Conservation (phyloP, 2,797 vertebrate species). For the Siniperca scherzeri region DNA sequence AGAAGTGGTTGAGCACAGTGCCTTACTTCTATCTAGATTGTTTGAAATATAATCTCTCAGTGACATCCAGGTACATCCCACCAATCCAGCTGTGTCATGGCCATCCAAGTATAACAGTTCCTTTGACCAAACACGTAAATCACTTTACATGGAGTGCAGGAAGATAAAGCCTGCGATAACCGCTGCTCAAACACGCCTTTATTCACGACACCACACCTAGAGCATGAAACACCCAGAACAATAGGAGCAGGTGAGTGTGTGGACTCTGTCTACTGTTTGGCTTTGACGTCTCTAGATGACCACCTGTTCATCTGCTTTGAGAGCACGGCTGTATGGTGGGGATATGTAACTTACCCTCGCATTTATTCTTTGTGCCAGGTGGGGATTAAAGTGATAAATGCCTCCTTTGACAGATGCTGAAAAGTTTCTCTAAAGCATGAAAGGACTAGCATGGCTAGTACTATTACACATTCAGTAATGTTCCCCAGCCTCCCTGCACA, state of each 20-base stretch:
- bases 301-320: conserved; percentile 84
- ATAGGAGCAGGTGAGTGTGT: conserved; percentile 77
- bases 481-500: conserved; percentile 57
- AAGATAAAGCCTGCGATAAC: conserved; percentile 59
- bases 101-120: conserved; percentile 19
- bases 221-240: conserved; percentile 66
- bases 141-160: conserved; percentile 35
- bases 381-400: conserved; percentile 85
- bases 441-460: conserved; percentile 65
- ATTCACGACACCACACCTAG: conserved; percentile 59
- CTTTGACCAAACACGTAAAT: conserved; percentile 20
- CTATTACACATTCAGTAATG: conserved; percentile 60
- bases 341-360: conserved; percentile 75
- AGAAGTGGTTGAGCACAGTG: neutral
- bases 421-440: conserved; percentile 82
- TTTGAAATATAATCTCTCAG: conserved; percentile 11
- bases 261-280: conserved; percentile 62
- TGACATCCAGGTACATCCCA: conserved; percentile 23
- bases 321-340: conserved; percentile 68
- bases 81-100: conserved; percentile 1
- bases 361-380: conserved; percentile 81
- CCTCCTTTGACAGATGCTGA: conserved; percentile 81
- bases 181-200: conserved; percentile 72
- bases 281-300: conserved; percentile 73
- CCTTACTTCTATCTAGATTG: conserved; percentile 1